A percentile compares a stretch with the other conserved stretches of the same genome.
These are phyloP conservation scores for Sarcophaga peregrina DNA, from an alignment of 1,140 invertebrate genomes.

Conservation along the genomic window DNA sequence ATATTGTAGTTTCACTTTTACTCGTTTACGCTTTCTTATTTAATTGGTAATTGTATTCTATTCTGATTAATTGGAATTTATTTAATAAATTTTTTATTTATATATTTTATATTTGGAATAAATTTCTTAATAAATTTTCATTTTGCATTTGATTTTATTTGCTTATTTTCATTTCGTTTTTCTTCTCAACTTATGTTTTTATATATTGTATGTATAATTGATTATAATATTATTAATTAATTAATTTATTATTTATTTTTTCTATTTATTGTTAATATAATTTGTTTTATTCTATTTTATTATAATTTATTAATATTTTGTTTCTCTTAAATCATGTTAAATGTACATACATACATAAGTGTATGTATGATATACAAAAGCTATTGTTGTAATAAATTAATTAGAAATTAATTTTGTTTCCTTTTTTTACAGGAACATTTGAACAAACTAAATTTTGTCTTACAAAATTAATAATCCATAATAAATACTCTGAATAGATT, in stretches of 20 bases:
- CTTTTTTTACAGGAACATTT: too few relatives aligned
- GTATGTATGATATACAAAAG: too few relatives aligned
- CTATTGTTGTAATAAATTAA: too few relatives aligned
- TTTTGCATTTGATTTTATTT: constrained; percentile 45
- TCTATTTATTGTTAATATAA: constrained; percentile 53
- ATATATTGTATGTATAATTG: constrained; percentile 39
- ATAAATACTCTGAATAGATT: too few relatives aligned
- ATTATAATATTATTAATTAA: constrained; percentile 41
- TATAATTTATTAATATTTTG: constrained; percentile 14
- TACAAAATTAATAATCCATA: too few relatives aligned
- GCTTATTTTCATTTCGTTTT: constrained; percentile 46
- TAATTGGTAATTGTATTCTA: constrained; percentile 44
- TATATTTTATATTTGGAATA: constrained; percentile 41
- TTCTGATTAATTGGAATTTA: constrained; percentile 47
- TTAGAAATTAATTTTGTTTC: too few relatives aligned
- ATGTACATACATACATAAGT: too few relatives aligned
- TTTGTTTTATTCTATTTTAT: constrained; percentile 16
- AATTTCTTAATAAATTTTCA: constrained; percentile 10
- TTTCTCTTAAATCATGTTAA: not conserved
- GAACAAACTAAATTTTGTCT: too few relatives aligned
- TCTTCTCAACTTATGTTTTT: constrained; percentile 45
- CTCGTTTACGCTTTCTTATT: constrained; percentile 2
- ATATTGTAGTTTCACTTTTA: constrained; percentile 4
- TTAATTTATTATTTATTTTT: constrained; percentile 47
- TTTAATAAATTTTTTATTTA: constrained; percentile 39